phyloP scores from a whole-genome alignment of 2,888 invertebrate genomes.

The Bimastos eiseni region DNA sequence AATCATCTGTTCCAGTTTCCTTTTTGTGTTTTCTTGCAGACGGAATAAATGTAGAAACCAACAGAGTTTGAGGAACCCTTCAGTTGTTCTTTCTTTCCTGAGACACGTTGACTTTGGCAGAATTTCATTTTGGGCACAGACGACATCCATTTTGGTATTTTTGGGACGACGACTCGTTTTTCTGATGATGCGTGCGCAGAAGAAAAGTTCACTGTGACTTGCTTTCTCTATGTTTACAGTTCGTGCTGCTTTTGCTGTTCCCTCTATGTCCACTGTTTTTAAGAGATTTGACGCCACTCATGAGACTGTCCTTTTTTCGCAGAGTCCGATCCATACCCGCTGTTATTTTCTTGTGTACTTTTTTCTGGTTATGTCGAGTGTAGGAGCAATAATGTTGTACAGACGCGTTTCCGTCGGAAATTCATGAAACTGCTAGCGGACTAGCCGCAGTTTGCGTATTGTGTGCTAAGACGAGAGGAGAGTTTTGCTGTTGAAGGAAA shows the following conservation, averaged over 20 bases:
- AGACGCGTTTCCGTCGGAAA: neutral
- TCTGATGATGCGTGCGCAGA: neutral
- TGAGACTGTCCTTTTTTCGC: neutral
- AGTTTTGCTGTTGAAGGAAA: neutral
- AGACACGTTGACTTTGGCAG: conserved; percentile 13
- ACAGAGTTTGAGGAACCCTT: neutral
- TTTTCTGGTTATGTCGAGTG: neutral
- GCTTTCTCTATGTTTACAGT: neutral
- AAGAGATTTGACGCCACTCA: neutral
- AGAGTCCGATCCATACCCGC: neutral
- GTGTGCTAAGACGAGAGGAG: neutral
- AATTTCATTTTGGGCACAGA: neutral
- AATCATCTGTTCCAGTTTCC: neutral
- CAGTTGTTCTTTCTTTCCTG: neutral
- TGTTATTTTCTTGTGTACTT: conserved; percentile 13
- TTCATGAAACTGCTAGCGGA: neutral
- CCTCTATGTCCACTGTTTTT: neutral
- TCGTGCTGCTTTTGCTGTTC: neutral
- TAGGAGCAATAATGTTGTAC: conserved; percentile 6
- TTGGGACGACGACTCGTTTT: neutral
- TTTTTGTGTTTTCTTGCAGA: neutral
- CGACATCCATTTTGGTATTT: neutral
- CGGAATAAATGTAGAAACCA: neutral
- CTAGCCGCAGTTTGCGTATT: neutral
- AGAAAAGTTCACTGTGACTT: neutral